Base-by-base conservation (phyloP, 1,140 invertebrate species). In the Caenorhabditis latens region DNA sequence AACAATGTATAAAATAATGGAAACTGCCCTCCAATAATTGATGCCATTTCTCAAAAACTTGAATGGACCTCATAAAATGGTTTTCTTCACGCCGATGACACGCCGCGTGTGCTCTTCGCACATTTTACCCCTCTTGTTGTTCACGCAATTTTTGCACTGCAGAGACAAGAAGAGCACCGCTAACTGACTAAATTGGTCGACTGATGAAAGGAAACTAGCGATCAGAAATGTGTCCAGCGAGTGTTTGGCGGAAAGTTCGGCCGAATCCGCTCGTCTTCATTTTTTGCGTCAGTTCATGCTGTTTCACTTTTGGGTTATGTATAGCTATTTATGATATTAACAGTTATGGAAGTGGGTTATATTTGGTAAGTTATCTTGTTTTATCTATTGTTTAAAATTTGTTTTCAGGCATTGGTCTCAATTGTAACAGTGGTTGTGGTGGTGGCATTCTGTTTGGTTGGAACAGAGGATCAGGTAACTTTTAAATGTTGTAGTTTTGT, bases 361-460 rank as follows among this genome's bases (percentile, higher is more conserved):
- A 89, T 61, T 65, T 89, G 87, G 88, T 89, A 42, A 84, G 88
- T 84, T 40, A 46, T 16, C 0, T 53, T 24, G 5, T 61, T 83
- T 32, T 3, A 83, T 79, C 42, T 14, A 32, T 32, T 13, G 40
- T n/a, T 11, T 79, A 40, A 9, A 40, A 8, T 21, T 32, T 53
- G 4, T 11, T 57, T 87, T 71, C 71, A 89, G 88, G 88, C 86
- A 19, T 79, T 89, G 43, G 89, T 89, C 50, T 88, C 89, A 24
- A 84, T 89, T 55, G 89, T 89, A n/a, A 85, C 83, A n/a, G 87
- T 89, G 9, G 88, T 89, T 53, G 86, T 89, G 21, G 88, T 85
- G 11, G 40, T 89, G 32, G 89, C 89, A 19, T 89, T 89, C 71
- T 89, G 89, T 85, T 65, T 89, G 14, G 89, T 89, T 71, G 89